phyloP scores from a whole-genome alignment of 1,140 invertebrate genomes.

The Cyrtorhinus lividipennis region DNA sequence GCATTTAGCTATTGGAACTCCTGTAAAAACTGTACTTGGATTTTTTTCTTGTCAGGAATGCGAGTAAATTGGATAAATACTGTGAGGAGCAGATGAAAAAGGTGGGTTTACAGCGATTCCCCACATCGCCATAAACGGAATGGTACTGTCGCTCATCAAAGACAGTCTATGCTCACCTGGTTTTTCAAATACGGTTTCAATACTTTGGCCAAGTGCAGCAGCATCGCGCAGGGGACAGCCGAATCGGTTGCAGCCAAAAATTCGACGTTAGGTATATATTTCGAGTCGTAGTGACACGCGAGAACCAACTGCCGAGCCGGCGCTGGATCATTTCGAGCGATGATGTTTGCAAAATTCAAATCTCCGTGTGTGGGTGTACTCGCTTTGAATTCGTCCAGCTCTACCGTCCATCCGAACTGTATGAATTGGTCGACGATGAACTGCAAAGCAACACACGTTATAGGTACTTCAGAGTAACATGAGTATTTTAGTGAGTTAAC shows the following conservation, averaged over 20 bases:
- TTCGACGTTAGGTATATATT: slow-evolving; percentile 53
- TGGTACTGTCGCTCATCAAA: too few relatives aligned
- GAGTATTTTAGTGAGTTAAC: too few relatives aligned
- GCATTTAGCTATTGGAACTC: too few relatives aligned
- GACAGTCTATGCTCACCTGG: too few relatives aligned
- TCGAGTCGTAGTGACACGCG: slow-evolving; percentile 94
- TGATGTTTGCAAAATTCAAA: slow-evolving; percentile 70
- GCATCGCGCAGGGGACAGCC: slow-evolving; percentile 92
- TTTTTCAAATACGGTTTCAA: slow-evolving; percentile 31
- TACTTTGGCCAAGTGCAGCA: slow-evolving; percentile 73
- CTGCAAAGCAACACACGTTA: too few relatives aligned
- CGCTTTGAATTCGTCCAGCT: slow-evolving; percentile 57
- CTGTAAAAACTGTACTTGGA: too few relatives aligned
- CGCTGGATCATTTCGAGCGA: slow-evolving; percentile 66
- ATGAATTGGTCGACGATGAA: slow-evolving; percentile 53
- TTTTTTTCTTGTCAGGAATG: too few relatives aligned
- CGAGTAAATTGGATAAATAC: too few relatives aligned
- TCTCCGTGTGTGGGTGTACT: slow-evolving; percentile 54
- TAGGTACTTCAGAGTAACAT: too few relatives aligned
- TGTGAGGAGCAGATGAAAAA: too few relatives aligned
- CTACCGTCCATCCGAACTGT: slow-evolving; percentile 56
- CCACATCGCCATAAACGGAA: too few relatives aligned
- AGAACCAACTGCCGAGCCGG: slow-evolving; percentile 65
- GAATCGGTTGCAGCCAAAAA: slow-evolving; percentile 95
- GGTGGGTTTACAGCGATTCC: too few relatives aligned